Conservation (phyloP, 2,888 invertebrate species). For the Globia sparganii region DNA sequence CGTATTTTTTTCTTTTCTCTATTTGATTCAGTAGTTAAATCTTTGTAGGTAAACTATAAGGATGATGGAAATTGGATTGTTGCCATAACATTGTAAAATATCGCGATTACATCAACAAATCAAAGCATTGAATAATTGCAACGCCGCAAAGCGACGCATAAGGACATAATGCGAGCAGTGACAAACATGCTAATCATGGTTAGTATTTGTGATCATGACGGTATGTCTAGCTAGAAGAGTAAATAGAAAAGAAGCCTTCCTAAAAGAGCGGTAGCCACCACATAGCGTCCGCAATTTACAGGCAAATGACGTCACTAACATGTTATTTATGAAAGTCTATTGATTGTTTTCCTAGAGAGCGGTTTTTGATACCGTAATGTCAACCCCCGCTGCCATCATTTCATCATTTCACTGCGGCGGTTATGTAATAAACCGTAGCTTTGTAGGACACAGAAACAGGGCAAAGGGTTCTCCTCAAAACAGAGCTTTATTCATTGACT, state of each 20-base stretch:
- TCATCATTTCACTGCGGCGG: background rate
- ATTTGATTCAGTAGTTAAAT: background rate
- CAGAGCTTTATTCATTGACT: background rate
- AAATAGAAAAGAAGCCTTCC: background rate
- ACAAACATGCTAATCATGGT: background rate
- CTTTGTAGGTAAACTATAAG: background rate
- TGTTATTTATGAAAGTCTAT: background rate
- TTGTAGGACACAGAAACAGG: background rate
- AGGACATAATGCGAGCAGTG: background rate
- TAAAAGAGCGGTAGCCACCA: background rate
- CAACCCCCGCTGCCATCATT: background rate
- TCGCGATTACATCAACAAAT: conserved; percentile 24
- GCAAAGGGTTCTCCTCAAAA: background rate
- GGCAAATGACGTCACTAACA: background rate
- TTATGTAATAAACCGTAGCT: background rate
- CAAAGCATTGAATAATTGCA: background rate
- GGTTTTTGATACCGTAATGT: background rate
- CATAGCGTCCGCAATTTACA: background rate
- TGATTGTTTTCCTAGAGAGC: background rate
- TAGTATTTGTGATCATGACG: background rate
- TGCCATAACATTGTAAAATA: conserved; percentile 39
- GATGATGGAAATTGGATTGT: conserved; percentile 15
- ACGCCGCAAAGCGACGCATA: conserved; percentile 9
- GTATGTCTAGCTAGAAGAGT: background rate
- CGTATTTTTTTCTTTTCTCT: background rate